Evolutionary conservation across 2,888 invertebrate genomes (phyloP).

Genomic region (Aspidiotus destructor): DNA sequence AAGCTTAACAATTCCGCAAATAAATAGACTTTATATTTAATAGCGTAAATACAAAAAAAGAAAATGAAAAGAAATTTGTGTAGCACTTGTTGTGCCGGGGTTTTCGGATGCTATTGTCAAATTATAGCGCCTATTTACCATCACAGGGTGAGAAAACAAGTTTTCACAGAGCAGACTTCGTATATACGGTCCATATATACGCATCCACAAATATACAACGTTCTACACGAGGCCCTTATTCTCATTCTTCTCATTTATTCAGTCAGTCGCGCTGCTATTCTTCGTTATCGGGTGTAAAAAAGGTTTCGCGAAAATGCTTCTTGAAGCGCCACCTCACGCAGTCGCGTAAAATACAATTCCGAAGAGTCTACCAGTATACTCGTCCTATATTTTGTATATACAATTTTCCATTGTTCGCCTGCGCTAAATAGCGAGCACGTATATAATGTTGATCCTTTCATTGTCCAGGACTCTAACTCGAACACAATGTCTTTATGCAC

Average conservation of each 20-base stretch:
- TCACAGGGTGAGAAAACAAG: conserved; percentile 9
- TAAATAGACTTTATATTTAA: neutral
- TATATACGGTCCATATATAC: conserved; percentile 2
- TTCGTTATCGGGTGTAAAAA: conserved; percentile 3
- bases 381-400: neutral
- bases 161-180: conserved; percentile 25
- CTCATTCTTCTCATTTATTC: no score
- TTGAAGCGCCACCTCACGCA: conserved; percentile 25
- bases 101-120: conserved; percentile 30
- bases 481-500: neutral
- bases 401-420: neutral
- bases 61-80: conserved; percentile 5
- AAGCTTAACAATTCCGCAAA: neutral
- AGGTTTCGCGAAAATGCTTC: conserved; percentile 19
- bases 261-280: no score
- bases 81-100: conserved; percentile 29
- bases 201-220: neutral
- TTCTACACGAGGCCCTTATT: no score
- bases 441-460: conserved; percentile 28
- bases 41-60: conserved; percentile 4
- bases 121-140: conserved; percentile 23
- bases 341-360: conserved; percentile 23
- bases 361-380: neutral
- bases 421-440: neutral
- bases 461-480: conserved; percentile 26